Base-by-base conservation (phyloP, 1,140 invertebrate genomes). In the Neocloeon triangulifer region DNA sequence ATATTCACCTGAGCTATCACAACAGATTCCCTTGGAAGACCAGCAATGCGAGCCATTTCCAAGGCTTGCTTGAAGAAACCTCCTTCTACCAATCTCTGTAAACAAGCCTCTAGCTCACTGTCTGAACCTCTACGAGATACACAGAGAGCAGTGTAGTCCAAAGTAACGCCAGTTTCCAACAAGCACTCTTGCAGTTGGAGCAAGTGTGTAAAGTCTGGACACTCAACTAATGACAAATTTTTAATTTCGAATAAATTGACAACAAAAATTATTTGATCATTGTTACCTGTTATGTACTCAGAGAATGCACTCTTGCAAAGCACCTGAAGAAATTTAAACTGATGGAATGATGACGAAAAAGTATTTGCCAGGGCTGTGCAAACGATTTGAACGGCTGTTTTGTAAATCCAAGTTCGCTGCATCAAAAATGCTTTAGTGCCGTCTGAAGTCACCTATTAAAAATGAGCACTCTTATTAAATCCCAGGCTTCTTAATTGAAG, bases 281-380 rank as follows among this genome's bases (percentile, higher is more conserved):
- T 4, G 42, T 42, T 48, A 64, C 63, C 59, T 35, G 50, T 46
- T 32, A 68, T 57, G 40, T 60, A 55, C 34, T 56, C 53, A 19
- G 53, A 52, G 40, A 69, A 61, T 18, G 60, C 46, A 12, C 47
- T 50, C 5, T 53, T 47, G 22, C 55, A 48, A 14, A 70, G 37
- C 29, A 53, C 50, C 37, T 51, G 48, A 7, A 70, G 41, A 40
- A 68, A 62, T 38, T 60, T 51, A 20, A 59, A 56, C 44, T 68
- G 62, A 38, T 63, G 54, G 21, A 49, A 54, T 3, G 56, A 53
- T 30, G 64, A 68, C 22, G 49, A 51, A 33, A 67, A 62, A 28
- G 53, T 52, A 32, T 58, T 48, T 19, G 51, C 56, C 2, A 73
- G 43, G 0, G 58, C 50, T 10, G 53, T 53, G 26, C 59, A 54